These are phyloP conservation scores for Aphis craccivora DNA, from an alignment of 1,140 invertebrate genomes.

Conservation along the genomic window DNA sequence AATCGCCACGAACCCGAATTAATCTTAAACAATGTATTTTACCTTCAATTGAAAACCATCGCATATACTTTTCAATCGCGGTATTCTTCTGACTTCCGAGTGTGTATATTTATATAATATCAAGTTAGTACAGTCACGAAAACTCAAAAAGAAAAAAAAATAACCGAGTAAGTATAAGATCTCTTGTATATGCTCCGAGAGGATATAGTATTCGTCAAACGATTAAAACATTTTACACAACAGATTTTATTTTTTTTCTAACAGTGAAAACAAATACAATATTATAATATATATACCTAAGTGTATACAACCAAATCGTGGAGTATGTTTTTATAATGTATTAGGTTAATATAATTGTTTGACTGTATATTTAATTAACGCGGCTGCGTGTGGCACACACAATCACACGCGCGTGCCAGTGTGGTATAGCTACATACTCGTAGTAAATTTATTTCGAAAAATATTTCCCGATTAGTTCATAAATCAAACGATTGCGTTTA, in stretches of 20 bases:
- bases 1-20: not conserved
- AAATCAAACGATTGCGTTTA: not conserved
- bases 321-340: not conserved
- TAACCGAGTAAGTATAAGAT: too few relatives aligned
- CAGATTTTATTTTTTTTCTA: not conserved
- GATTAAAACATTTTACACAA: not conserved
- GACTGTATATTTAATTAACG: not conserved
- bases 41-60: not conserved
- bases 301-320: not conserved
- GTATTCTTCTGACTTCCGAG: not conserved
- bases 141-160: not conserved
- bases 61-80: not conserved
- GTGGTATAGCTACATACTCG: too few relatives aligned
- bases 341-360: slow-evolving; percentile 38
- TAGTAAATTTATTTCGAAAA: not conserved
- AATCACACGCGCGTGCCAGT: not conserved
- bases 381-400: not conserved
- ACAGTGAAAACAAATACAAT: not conserved
- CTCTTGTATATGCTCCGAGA: not conserved
- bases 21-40: not conserved
- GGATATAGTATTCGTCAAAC: not conserved
- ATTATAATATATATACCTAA: not conserved
- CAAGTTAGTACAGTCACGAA: not conserved
- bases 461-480: slow-evolving; percentile 43
- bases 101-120: not conserved